phyloP scores from a whole-genome alignment of 92 coral and sea anemone species.

The Epizoanthus illoricatus region DNA sequence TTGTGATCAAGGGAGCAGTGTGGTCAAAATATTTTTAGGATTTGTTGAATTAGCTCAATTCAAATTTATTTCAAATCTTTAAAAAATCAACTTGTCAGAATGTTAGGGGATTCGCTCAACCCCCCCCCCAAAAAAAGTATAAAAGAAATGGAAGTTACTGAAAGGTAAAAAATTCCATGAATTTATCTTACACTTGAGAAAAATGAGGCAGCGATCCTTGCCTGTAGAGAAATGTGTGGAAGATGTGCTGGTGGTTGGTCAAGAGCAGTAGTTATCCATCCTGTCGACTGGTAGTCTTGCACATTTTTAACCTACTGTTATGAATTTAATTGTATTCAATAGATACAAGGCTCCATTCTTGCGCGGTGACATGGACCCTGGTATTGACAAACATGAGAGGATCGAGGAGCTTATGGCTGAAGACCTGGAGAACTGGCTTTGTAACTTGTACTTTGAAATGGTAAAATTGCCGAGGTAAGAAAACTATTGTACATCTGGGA shows the following conservation, averaged over 20 bases:
- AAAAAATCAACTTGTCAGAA: no score
- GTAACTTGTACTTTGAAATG: constrained; percentile 95
- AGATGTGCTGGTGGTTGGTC: no score
- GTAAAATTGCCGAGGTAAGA: constrained; percentile 88
- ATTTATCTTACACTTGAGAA: neutral
- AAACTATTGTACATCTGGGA: neutral
- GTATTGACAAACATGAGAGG: constrained; percentile 89
- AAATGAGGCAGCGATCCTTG: neutral
- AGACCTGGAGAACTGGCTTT: constrained; percentile 96
- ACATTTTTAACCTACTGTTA: neutral
- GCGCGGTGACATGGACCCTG: constrained; percentile 96
- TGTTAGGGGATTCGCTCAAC: no score
- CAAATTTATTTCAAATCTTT: no score
- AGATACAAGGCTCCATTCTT: constrained; percentile 95
- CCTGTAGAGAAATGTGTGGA: no score
- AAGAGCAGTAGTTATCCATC: neutral
- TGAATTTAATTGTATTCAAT: neutral
- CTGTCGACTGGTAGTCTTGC: neutral
- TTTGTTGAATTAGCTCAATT: no score
- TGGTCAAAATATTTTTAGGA: no score
- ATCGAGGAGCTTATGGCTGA: constrained; percentile 93
- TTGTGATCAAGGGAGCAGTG: no score
- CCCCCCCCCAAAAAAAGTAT: no score
- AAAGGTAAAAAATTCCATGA: no score
- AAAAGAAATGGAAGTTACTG: no score